Evolutionary conservation across 2,113 vertebrate genomes (phyloP), one percentile per base, ranked within the genome.

Genomic region (Spermophilus dauricus): DNA sequence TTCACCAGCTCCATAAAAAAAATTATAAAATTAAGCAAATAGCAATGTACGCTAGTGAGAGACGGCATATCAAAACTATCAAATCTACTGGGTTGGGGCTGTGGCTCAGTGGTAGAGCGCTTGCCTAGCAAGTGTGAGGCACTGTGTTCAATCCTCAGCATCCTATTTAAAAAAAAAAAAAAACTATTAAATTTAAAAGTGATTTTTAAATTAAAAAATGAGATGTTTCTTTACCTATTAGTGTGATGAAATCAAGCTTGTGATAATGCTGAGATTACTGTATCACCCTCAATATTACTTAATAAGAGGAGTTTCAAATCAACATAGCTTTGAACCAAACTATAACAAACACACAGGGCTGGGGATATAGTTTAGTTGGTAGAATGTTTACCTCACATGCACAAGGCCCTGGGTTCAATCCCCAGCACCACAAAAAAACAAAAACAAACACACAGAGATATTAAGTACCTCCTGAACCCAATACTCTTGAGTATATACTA

Each of bases 261-360:
- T 89, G 85, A 89, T 63, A 93, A 75, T 18, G 67, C 45, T 65
- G 13, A 86, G 17, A 72, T 61, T 89, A 65, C 0, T 81, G 72
- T 45, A 63, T 16, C 65, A 89, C 61, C 32, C 32, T 78, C 72
- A 48, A 39, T 58, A 53, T 42, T 67, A 67, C 32, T 67, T 92
- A 70, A 76, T 70, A 93, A 61, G 84, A 11, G 13, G 39, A 11
- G 70, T 93, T 96, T 87, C 56, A 65, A 73, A 73, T 80, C 72
- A 93, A 65, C 34, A 69, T 8, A 82, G 42, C 45, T 93, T 65
- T 73, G 80, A 90, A 73, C 9, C 28, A 85, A 88, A 82, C 11
- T 84, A 6, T 58, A 84, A 76, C 14, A 92, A 45, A 63, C 37
- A 87, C n/a, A 78, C 34, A 78, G 9, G 45, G 45, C 45, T 45